Evolutionary conservation across 37 sponge, comb jelly and placozoan species (phyloP).

Genomic region (Beroe ovata): DNA sequence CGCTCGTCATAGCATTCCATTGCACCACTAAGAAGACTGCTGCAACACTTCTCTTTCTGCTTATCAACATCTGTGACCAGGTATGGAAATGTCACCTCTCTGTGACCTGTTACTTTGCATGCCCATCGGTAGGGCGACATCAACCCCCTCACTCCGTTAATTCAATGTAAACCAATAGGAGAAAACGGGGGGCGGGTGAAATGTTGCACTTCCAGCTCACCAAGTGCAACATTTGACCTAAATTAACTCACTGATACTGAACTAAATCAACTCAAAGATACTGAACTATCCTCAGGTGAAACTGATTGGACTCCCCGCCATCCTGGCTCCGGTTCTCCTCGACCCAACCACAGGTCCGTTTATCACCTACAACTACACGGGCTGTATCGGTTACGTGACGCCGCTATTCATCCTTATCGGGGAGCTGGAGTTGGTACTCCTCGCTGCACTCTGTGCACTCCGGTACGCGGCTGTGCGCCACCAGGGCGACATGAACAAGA

Average conservation of each 20-base stretch:
- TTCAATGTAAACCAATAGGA: too few relatives aligned
- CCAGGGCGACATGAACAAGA: not conserved
- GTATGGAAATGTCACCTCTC: too few relatives aligned
- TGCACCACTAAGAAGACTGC: not conserved
- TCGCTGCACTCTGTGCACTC: not conserved
- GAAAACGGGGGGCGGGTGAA: too few relatives aligned
- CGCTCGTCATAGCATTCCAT: not conserved
- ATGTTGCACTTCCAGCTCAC: too few relatives aligned
- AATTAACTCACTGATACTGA: too few relatives aligned
- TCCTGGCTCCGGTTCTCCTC: not conserved
- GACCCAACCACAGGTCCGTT: not conserved
- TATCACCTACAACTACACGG: not conserved
- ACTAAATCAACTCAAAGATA: too few relatives aligned
- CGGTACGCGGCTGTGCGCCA: not conserved
- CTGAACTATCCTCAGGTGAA: too few relatives aligned
- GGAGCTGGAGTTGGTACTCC: not conserved
- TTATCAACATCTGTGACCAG: not conserved
- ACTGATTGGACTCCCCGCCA: not conserved
- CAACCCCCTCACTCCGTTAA: too few relatives aligned
- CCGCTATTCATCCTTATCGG: too few relatives aligned
- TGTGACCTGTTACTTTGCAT: too few relatives aligned
- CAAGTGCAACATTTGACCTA: too few relatives aligned
- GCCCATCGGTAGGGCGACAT: too few relatives aligned
- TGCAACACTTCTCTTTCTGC: not conserved
- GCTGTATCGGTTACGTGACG: not conserved